A percentile compares a stretch with the other conserved stretches of the same genome.
Conservation (phyloP, 2,888 invertebrate genomes). For the Stenurella melanura region DNA sequence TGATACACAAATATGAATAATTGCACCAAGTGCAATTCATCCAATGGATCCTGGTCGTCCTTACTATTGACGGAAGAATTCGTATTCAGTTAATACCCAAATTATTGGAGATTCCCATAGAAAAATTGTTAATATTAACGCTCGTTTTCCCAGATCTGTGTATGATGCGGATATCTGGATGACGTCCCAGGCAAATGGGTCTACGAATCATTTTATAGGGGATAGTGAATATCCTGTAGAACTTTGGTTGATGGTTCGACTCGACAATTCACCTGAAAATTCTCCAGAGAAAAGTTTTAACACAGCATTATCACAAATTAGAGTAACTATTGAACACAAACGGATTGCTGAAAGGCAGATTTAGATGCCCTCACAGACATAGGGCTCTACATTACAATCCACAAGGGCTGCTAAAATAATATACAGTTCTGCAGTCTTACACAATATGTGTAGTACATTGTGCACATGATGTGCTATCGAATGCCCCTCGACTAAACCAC, state of each 20-base stretch:
- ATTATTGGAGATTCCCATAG: constrained; percentile 19
- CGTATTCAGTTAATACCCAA: constrained; percentile 40
- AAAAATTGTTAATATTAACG: constrained; percentile 20
- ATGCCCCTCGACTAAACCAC: neutral
- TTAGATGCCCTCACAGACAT: neutral
- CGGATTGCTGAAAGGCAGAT: neutral
- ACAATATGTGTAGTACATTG: neutral
- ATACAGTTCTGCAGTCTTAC: neutral
- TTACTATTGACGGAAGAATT: constrained; percentile 42
- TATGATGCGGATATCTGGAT: constrained; percentile 28
- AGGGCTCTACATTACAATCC: too few species aligned
- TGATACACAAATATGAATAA: constrained; percentile 31
- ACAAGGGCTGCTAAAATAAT: neutral
- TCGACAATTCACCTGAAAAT: neutral
- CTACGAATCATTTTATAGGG: neutral
- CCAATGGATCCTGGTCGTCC: constrained; percentile 32
- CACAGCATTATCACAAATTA: too few species aligned
- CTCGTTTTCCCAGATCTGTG: constrained; percentile 19
- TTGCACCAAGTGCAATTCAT: constrained; percentile 38
- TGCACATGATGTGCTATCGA: neutral
- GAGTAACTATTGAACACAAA: neutral
- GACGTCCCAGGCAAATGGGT: constrained; percentile 4
- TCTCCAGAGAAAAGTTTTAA: too few species aligned
- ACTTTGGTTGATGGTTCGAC: neutral
- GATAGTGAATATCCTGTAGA: constrained; percentile 13